Evolutionary conservation across 2,797 vertebrate species (phyloP).

Genomic region (Phrynocephalus vlangalii): DNA sequence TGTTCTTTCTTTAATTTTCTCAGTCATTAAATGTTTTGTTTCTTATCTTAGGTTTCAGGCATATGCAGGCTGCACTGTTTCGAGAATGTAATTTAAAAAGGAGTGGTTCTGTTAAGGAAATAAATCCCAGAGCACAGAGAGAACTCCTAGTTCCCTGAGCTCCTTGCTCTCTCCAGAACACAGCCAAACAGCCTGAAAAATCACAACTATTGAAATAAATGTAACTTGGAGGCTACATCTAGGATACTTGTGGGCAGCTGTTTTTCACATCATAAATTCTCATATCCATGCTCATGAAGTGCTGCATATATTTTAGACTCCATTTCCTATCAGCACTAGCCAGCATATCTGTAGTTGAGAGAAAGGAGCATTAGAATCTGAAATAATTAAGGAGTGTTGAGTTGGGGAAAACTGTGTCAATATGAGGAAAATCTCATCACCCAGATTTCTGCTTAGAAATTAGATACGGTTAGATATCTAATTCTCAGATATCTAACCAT

Average conservation of each 20-base stretch:
- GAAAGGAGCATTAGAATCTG: neutral
- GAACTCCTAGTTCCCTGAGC: too few species aligned
- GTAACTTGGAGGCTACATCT: neutral
- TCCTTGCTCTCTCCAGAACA: too few species aligned
- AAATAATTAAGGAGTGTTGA: neutral
- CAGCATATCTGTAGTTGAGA: neutral
- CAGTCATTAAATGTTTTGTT: constrained; percentile 26
- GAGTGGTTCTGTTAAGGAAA: constrained; percentile 39
- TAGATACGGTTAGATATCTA: too few species aligned
- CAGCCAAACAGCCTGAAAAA: too few species aligned
- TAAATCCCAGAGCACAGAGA: too few species aligned
- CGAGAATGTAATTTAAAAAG: constrained; percentile 35
- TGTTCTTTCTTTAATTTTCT: constrained; percentile 42
- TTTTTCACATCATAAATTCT: neutral
- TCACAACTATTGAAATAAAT: neutral
- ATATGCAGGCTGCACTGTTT: constrained; percentile 25
- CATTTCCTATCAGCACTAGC: neutral
- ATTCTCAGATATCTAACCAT: too few species aligned
- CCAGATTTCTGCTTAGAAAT: neutral
- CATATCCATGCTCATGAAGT: neutral
- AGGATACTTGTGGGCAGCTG: too few species aligned
- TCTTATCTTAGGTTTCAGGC: constrained; percentile 43
- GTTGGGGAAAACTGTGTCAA: neutral
- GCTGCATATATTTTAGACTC: neutral
- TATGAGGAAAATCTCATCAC: neutral